Conservation (phyloP, 2,113 vertebrate genomes). For the Sebastes schlegelii region DNA sequence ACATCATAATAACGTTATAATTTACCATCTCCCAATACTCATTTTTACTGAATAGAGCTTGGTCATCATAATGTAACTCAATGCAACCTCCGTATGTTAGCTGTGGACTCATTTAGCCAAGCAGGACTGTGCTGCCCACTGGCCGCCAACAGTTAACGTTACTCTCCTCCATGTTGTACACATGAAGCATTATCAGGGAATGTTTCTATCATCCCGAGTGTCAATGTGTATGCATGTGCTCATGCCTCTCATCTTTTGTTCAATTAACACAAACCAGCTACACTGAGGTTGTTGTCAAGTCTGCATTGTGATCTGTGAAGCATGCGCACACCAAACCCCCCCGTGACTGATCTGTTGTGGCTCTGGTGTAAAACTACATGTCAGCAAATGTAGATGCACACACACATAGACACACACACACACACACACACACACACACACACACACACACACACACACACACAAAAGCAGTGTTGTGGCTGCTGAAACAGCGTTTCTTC, state of each 20-base stretch:
- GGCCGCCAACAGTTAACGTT: no score
- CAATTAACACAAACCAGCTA: not conserved
- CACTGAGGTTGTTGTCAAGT: not conserved
- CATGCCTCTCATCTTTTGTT: constrained; percentile 15
- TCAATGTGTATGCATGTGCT: constrained; percentile 4
- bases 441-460: constrained; percentile 5
- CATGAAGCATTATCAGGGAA: no score
- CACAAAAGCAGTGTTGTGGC: constrained; percentile 9
- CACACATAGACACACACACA: constrained; percentile 5
- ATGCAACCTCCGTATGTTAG: no score
- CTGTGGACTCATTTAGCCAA: no score
- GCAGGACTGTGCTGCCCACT: no score
- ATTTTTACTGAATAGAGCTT: no score
- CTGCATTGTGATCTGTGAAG: constrained; percentile 12
- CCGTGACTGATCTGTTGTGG: constrained; percentile 18
- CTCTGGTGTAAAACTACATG: constrained; percentile 34
- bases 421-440: not conserved
- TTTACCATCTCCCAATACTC: no score
- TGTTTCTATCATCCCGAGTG: not conserved
- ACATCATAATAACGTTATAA: no score
- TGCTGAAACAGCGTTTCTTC: constrained; percentile 48
- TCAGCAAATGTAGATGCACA: constrained; percentile 42
- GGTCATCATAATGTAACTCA: no score
- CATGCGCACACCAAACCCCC: not conserved
- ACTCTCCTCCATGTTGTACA: no score